These are phyloP conservation scores for Campaea margaritaria DNA, from an alignment of 2,888 invertebrate species.

Conservation along the genomic window DNA sequence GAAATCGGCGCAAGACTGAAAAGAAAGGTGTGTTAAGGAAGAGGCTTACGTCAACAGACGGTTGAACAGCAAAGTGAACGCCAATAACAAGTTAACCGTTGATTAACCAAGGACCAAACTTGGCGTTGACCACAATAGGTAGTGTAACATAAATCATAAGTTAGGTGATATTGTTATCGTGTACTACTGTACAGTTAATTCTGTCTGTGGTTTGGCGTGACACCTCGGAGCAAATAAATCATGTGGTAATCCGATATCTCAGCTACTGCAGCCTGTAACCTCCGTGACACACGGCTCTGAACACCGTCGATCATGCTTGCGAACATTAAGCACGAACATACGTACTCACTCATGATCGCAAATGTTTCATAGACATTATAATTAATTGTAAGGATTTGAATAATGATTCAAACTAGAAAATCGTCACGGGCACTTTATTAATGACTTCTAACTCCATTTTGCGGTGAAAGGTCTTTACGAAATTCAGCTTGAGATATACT, in stretches of 20 bases:
- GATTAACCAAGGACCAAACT: neutral
- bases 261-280: slow-evolving; percentile 50
- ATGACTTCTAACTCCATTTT: slow-evolving; percentile 3
- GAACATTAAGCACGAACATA: slow-evolving; percentile 19
- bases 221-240: slow-evolving; percentile 66
- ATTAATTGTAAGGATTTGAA: too few relatives aligned
- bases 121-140: neutral
- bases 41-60: too few relatives aligned
- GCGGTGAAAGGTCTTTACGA: slow-evolving; percentile 2
- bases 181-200: slow-evolving; percentile 62
- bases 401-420: too few relatives aligned
- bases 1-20: too few relatives aligned
- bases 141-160: slow-evolving; percentile 46
- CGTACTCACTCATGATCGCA: too few relatives aligned
- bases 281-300: slow-evolving; percentile 41
- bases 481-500: neutral
- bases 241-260: slow-evolving; percentile 60
- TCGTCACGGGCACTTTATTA: slow-evolving; percentile 14
- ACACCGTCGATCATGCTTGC: slow-evolving; percentile 20
- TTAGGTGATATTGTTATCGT: slow-evolving; percentile 60
- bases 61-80: neutral
- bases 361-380: slow-evolving; percentile 8
- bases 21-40: too few relatives aligned
- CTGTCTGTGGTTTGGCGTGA: slow-evolving; percentile 51
- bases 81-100: neutral